phyloP scores from a whole-genome alignment of 30 jellyfish, hydroid and myxozoan species.

The Aurelia sp. region DNA sequence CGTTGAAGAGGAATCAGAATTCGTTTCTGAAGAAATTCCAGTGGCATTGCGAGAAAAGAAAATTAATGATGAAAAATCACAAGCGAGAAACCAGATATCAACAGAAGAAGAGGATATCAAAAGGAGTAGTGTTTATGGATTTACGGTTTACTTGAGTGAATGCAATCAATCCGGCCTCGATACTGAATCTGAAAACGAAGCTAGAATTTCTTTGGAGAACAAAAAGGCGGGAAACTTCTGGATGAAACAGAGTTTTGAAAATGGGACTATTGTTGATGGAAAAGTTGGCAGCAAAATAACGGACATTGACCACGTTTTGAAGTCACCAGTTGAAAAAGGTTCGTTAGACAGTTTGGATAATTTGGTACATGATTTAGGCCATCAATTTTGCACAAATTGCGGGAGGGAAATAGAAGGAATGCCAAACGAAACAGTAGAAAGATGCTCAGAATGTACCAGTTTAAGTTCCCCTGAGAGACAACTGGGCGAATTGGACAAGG shows the following conservation, averaged over 20 bases:
- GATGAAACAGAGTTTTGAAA: constrained; percentile 11
- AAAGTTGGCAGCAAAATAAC: constrained; percentile 7
- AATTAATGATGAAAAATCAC: background rate
- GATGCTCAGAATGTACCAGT: constrained; percentile 8
- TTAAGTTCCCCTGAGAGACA: background rate
- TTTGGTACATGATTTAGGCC: constrained; percentile 1
- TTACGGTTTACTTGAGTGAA: constrained; percentile 51
- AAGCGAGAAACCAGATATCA: background rate
- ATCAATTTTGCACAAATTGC: background rate
- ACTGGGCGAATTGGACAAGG: background rate
- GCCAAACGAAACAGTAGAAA: background rate
- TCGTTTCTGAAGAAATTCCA: too few species aligned
- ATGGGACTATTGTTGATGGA: background rate
- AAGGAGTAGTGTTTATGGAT: constrained; percentile 58
- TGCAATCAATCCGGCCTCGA: background rate
- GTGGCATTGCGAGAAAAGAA: background rate
- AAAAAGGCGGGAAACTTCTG: constrained; percentile 26
- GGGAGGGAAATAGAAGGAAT: background rate
- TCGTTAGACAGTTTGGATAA: constrained; percentile 21
- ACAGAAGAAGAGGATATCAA: constrained; percentile 20
- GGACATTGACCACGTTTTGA: constrained; percentile 51
- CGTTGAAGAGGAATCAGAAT: too few species aligned
- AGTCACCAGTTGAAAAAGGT: constrained; percentile 6
- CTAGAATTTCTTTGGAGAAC: background rate
- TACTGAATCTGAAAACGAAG: constrained; percentile 3